Evolutionary conservation across 2,113 vertebrate genomes (phyloP).

Genomic region (Ranitomeya imitator): DNA sequence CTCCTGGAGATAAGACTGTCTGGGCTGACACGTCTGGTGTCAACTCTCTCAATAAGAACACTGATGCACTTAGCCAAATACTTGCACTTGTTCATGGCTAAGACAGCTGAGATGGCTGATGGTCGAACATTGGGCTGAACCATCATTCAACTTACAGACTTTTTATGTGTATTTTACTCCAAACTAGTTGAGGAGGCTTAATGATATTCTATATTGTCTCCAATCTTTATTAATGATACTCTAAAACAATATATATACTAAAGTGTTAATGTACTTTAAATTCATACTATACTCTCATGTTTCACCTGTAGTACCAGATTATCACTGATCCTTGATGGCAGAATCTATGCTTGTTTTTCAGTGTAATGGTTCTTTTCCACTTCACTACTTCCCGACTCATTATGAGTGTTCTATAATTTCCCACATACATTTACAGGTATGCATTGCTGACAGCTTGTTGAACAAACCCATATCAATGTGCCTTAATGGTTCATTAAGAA

Average conservation of each 20-base stretch:
- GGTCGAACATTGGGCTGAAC: no score
- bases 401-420: conserved; percentile 12
- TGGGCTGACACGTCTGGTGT: no score
- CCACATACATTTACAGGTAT: conserved; percentile 46
- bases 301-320: conserved; percentile 1
- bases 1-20: no score
- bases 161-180: no score
- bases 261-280: not conserved
- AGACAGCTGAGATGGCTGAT: no score
- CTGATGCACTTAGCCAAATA: no score
- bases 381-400: conserved; percentile 14
- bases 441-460: conserved; percentile 37
- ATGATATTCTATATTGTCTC: not conserved
- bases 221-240: not conserved
- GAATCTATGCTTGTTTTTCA: conserved; percentile 20
- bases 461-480: conserved; percentile 43
- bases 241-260: not conserved
- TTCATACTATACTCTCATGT: not conserved
- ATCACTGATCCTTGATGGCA: not conserved
- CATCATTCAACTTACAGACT: no score
- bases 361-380: conserved; percentile 24
- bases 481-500: conserved; percentile 47
- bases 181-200: no score
- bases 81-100: no score
- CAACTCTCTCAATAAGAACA: no score